Base-by-base conservation (phyloP, 2,797 vertebrate genomes). In the Brachymystax lenok region DNA sequence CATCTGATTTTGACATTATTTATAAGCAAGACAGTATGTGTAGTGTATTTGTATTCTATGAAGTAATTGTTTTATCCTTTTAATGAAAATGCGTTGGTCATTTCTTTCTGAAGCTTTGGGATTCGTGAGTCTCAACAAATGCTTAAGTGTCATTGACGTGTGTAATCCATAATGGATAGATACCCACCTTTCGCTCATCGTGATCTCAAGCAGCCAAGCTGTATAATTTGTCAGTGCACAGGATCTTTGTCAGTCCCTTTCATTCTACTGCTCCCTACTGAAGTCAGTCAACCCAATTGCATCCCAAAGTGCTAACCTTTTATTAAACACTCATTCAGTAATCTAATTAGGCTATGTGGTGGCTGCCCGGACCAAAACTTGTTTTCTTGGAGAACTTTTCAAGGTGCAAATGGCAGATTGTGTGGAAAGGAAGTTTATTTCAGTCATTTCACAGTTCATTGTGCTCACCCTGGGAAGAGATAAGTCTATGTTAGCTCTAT, bases 391-490 rank as follows among this genome's bases (percentile, higher is more conserved):
- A 52, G 63, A 73, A 77, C 76, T 68, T 74, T 74, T 64, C 74
- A 69, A 76, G 81, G 83, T 87, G 84, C 76, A 66, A 67, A 67
- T 35, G 56, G 27, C 40, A 81, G 83, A 88, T 83, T 83, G 79
- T 56, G 75, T 46, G 64, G 70, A 82, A 78, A 69, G 76, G 77
- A 79, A 77, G 74, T 82, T 79, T 85, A 80, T 80, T 84, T 83
- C 70, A 76, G 74, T 82, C 75, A 80, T 79, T 85, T 81, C 81
- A 75, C 70, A 77, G 59, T 79, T 83, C 84, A 82, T 72, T 88
- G 80, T 80, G 77, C 81, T 77, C 67, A 68, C 80, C 82, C 56
- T 72, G 59, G 74, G 76, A 69, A 40, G 80, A 85, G 84, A 88
- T 85, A 82, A 73, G 73, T 74, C 19, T 46, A 46, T 72, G 67